Evolutionary conservation across 2,888 invertebrate species (phyloP).

Genomic region (Zaprionus obscuricornis): DNA sequence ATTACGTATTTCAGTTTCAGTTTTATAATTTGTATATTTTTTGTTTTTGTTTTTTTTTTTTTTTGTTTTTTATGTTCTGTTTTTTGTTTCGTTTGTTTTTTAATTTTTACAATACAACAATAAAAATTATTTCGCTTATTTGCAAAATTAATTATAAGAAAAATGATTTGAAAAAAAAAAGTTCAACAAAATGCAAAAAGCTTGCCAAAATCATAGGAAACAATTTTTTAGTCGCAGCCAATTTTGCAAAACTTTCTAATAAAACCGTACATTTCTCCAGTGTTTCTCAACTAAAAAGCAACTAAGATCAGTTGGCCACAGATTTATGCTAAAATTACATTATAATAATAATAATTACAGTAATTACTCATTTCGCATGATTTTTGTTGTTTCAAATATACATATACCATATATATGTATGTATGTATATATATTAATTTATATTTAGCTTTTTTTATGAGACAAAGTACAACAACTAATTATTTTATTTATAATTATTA

Average conservation of each 20-base stretch:
- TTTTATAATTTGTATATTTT: slow-evolving; percentile 58
- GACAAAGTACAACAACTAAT: slow-evolving; percentile 79
- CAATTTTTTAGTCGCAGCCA: slow-evolving; percentile 63
- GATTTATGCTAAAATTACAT: slow-evolving; percentile 67
- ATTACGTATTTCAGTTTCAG: slow-evolving; percentile 82
- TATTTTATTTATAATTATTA: slow-evolving; percentile 37
- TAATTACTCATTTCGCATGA: slow-evolving; percentile 43
- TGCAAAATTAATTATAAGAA: slow-evolving; percentile 59
- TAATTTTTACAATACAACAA: slow-evolving; percentile 65
- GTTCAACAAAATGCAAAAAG: slow-evolving; percentile 70
- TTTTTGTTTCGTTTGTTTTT: slow-evolving; percentile 39
- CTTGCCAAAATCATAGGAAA: slow-evolving; percentile 78
- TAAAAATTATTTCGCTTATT: slow-evolving; percentile 51
- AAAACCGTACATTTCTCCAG: slow-evolving; percentile 19
- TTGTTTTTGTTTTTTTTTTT: slow-evolving; percentile 39
- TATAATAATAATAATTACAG: slow-evolving; percentile 73
- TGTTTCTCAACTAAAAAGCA: slow-evolving; percentile 71
- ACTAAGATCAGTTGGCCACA: slow-evolving; percentile 60
- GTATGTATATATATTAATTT: slow-evolving; percentile 38
- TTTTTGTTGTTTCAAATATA: no score
- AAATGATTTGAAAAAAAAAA: slow-evolving; percentile 64
- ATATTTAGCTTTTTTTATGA: slow-evolving; percentile 56
- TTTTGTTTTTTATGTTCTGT: slow-evolving; percentile 38
- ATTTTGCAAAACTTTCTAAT: slow-evolving; percentile 38
- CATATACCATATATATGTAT: no score